A percentile compares a stretch with the other conserved stretches of the same genome.
Evolutionary conservation across 1,140 invertebrate genomes (phyloP).

Genomic region (Cyphomyrmex costatus): DNA sequence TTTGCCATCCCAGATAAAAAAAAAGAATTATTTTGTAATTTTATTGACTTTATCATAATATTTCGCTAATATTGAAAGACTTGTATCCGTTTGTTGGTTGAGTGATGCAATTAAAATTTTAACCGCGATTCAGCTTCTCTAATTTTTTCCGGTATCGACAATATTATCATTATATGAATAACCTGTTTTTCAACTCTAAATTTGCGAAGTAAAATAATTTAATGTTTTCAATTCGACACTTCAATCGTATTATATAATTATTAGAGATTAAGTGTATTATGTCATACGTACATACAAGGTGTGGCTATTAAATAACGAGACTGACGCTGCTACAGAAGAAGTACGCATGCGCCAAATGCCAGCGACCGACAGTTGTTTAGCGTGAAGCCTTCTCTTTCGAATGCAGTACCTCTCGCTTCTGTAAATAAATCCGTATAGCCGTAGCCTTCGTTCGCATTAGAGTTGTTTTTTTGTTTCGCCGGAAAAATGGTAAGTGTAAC

Average conservation of each 20-base stretch:
- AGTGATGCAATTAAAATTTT: constrained; percentile 30
- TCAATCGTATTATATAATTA: neutral
- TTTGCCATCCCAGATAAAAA: neutral
- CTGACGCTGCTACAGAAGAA: no score
- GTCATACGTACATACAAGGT: neutral
- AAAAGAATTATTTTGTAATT: neutral
- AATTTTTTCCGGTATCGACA: constrained; percentile 2
- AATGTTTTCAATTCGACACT: neutral
- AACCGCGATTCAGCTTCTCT: constrained; percentile 5
- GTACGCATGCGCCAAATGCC: constrained; percentile 5
- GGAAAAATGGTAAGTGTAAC: constrained; percentile 25
- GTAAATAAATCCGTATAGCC: constrained; percentile 19
- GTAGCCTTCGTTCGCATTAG: constrained; percentile 13
- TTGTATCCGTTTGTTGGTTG: neutral
- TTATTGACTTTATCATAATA: neutral
- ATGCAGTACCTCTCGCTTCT: no score
- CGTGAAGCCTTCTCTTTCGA: constrained; percentile 2
- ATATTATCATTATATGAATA: neutral
- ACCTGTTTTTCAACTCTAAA: neutral
- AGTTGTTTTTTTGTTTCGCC: constrained; percentile 18
- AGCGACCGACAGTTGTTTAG: neutral
- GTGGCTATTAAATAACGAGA: constrained; percentile 5
- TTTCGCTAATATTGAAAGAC: constrained; percentile 29
- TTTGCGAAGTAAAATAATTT: neutral
- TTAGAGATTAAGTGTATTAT: neutral